These are phyloP conservation scores for Meles meles DNA, from an alignment of 2,113 vertebrate genomes.

Conservation along the genomic window DNA sequence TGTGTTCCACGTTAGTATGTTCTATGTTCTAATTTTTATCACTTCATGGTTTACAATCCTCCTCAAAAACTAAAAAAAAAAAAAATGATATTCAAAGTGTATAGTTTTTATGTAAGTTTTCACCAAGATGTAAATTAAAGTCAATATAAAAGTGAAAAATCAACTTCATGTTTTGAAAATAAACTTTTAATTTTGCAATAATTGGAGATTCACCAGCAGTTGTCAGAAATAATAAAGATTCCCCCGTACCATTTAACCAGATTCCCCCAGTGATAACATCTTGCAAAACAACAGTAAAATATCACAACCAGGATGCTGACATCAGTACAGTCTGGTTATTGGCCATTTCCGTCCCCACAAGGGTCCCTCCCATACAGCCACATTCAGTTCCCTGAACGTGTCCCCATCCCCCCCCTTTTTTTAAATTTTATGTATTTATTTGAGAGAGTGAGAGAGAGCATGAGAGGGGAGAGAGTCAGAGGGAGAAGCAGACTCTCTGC, in stretches of 20 bases:
- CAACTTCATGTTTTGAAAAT: not conserved
- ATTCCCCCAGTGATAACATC: not conserved
- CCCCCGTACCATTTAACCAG: not conserved
- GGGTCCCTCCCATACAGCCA: not conserved
- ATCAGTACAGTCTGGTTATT: not conserved
- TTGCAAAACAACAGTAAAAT: not conserved
- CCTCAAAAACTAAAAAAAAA: not conserved
- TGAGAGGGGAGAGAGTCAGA: not conserved
- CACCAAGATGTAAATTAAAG: not conserved
- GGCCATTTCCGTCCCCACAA: not conserved
- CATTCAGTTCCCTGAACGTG: not conserved
- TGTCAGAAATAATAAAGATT: not conserved
- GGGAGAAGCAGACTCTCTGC: not conserved
- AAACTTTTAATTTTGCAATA: not conserved
- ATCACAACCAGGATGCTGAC: not conserved
- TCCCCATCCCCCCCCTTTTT: too few species aligned
- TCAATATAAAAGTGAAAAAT: not conserved
- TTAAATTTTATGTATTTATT: not conserved
- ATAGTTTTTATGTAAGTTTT: constrained; percentile 11
- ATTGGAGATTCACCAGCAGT: not conserved
- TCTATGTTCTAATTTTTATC: not conserved
- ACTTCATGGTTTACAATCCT: not conserved
- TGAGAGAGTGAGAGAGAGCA: not conserved
- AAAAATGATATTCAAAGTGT: not conserved
- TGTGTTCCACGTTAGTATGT: not conserved